A percentile compares a stretch with the other conserved stretches of the same genome.
Conservation (phyloP, 1,140 invertebrate species). For the Galendromus occidentalis region DNA sequence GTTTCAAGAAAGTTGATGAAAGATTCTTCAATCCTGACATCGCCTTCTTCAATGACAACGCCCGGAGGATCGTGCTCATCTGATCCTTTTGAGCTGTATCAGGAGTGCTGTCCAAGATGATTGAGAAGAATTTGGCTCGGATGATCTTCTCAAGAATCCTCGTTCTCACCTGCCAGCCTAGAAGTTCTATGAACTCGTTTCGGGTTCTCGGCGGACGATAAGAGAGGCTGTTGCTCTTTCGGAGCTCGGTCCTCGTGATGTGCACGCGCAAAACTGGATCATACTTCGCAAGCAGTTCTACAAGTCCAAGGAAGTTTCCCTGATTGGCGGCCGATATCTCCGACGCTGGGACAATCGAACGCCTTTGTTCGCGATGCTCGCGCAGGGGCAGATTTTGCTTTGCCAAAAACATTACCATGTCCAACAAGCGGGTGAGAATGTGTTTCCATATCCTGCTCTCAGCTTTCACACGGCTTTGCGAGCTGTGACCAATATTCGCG, state of each 20-base stretch:
- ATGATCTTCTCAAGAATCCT: background rate
- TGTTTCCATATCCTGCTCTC: conserved; percentile 7
- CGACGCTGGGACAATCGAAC: background rate
- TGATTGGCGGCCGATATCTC: background rate
- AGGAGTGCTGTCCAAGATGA: conserved; percentile 27
- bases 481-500: too few relatives aligned
- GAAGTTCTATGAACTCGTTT: conserved; percentile 15
- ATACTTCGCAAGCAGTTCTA: conserved; percentile 15
- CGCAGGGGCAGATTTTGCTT: conserved; percentile 13
- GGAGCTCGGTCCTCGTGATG: conserved; percentile 4
- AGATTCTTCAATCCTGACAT: conserved; percentile 13
- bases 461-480: too few relatives aligned
- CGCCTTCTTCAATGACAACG: conserved; percentile 9
- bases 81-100: conserved; percentile 27
- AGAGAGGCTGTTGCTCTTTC: background rate
- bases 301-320: conserved; percentile 16
- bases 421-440: conserved; percentile 7
- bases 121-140: conserved; percentile 25
- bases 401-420: conserved; percentile 9
- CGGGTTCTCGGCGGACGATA: conserved; percentile 15
- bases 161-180: conserved; percentile 5
- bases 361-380: background rate
- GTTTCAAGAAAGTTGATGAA: conserved; percentile 10
- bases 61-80: conserved; percentile 23
- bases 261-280: conserved; percentile 16